These are phyloP conservation scores for Hirudo medicinalis DNA, from an alignment of 1,140 invertebrate genomes.

Conservation along the genomic window DNA sequence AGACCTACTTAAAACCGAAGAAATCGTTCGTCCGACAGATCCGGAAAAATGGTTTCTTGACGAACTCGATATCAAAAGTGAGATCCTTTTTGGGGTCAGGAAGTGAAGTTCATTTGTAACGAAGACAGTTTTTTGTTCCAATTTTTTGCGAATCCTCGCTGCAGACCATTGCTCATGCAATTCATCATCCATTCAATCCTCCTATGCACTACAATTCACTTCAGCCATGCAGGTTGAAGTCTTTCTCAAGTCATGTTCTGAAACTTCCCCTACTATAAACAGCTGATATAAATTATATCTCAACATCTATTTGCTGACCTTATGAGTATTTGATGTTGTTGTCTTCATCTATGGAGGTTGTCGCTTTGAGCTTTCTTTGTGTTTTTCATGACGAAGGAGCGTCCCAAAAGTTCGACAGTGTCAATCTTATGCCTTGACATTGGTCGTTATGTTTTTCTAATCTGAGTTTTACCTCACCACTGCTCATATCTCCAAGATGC, in stretches of 20 bases:
- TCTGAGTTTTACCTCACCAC: too few species aligned
- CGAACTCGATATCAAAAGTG: not conserved
- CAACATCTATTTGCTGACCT: too few species aligned
- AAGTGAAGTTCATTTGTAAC: not conserved
- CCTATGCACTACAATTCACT: not conserved
- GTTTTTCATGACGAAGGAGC: too few species aligned
- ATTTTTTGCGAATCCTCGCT: conserved; percentile 5
- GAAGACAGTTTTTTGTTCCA: not conserved
- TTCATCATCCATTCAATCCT: not conserved
- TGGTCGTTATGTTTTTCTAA: too few species aligned
- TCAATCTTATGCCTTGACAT: too few species aligned
- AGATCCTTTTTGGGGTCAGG: not conserved
- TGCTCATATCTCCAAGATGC: too few species aligned
- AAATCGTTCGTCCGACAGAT: not conserved
- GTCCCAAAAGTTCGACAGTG: too few species aligned
- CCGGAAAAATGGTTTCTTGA: not conserved
- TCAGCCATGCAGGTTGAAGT: not conserved
- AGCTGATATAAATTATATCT: too few species aligned
- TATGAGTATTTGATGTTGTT: too few species aligned
- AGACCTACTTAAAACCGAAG: not conserved
- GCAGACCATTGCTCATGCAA: not conserved
- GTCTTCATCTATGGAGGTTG: too few species aligned
- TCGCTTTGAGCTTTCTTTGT: too few species aligned
- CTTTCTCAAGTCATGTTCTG: not conserved
- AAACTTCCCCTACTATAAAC: not conserved